These are phyloP conservation scores for Megaustenia siamemsis DNA, from an alignment of 2,888 invertebrate species.

Conservation along the genomic window DNA sequence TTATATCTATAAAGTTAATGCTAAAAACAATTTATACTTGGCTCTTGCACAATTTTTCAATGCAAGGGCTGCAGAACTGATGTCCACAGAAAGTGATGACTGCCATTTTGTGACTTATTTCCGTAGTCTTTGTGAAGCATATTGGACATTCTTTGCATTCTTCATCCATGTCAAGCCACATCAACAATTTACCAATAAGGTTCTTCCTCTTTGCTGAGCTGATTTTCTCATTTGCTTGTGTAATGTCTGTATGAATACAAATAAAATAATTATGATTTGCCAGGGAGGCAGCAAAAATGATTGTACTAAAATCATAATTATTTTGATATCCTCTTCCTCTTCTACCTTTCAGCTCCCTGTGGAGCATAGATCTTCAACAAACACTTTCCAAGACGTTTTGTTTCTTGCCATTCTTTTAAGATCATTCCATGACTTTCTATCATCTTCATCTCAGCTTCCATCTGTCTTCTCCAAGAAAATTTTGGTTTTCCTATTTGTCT, in stretches of 20 bases:
- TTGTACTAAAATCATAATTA: too few species aligned
- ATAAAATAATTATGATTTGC: background rate
- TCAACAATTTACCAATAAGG: background rate
- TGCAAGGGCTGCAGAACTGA: constrained; percentile 67
- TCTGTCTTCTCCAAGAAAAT: too few species aligned
- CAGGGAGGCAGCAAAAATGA: too few species aligned
- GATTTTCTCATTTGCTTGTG: constrained; percentile 8
- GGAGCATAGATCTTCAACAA: too few species aligned
- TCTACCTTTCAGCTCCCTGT: too few species aligned
- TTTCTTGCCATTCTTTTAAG: too few species aligned
- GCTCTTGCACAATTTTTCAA: constrained; percentile 53
- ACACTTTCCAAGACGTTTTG: too few species aligned
- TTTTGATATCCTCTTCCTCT: too few species aligned
- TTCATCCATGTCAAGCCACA: background rate
- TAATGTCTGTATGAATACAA: constrained; percentile 9
- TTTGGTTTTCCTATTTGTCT: too few species aligned
- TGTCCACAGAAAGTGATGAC: constrained; percentile 71
- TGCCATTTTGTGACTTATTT: constrained; percentile 57
- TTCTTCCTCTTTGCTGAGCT: background rate
- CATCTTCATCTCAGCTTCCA: too few species aligned
- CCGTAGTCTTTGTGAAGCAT: constrained; percentile 6
- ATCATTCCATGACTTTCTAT: too few species aligned
- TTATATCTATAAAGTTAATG: background rate
- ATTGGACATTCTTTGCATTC: constrained; percentile 23
- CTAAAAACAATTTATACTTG: background rate